Evolutionary conservation across 2,797 vertebrate species (phyloP).

Genomic region (Cynodonichthys magdalenae): DNA sequence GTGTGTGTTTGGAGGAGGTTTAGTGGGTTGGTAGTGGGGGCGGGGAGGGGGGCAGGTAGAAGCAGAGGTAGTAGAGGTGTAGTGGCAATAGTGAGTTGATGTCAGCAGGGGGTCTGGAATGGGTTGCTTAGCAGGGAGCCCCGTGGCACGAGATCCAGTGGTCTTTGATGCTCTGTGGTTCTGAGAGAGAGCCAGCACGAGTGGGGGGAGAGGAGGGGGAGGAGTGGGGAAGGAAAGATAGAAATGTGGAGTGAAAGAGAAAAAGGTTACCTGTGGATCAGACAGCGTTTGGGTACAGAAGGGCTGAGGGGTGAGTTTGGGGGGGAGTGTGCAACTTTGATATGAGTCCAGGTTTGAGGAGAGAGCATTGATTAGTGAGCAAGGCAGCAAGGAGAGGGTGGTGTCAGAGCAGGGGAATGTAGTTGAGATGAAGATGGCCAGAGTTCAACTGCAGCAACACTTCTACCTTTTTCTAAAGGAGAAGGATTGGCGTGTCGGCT

Average conservation of each 20-base stretch:
- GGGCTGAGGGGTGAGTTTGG: constrained; percentile 19
- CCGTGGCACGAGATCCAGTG: constrained; percentile 82
- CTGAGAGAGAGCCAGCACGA: constrained; percentile 46
- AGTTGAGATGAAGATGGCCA: constrained; percentile 50
- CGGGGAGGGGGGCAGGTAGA: constrained; percentile 27
- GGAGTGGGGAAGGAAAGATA: constrained; percentile 38
- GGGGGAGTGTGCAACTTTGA: constrained; percentile 68
- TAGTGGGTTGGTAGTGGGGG: constrained; percentile 1
- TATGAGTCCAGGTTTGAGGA: constrained; percentile 78
- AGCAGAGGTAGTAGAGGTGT: constrained; percentile 38
- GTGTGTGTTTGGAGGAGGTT: constrained; percentile 33
- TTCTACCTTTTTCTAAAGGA: constrained; percentile 42
- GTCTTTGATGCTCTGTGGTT: constrained; percentile 79
- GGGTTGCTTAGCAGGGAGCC: constrained; percentile 74
- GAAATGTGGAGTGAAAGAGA: constrained; percentile 75
- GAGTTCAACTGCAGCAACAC: constrained; percentile 44
- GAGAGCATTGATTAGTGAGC: constrained; percentile 74
- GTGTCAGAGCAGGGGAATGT: constrained; percentile 44
- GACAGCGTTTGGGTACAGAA: constrained; percentile 67
- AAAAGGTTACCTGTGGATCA: constrained; percentile 83
- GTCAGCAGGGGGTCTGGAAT: constrained; percentile 64
- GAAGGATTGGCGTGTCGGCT: constrained; percentile 15
- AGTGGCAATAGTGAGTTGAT: constrained; percentile 58
- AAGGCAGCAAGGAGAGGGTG: constrained; percentile 37
- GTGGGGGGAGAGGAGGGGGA: constrained; percentile 13